Evolutionary conservation across 2,797 vertebrate species (phyloP), one percentile per base, ranked within the genome.

Genomic region (Sebastolobus alascanus): DNA sequence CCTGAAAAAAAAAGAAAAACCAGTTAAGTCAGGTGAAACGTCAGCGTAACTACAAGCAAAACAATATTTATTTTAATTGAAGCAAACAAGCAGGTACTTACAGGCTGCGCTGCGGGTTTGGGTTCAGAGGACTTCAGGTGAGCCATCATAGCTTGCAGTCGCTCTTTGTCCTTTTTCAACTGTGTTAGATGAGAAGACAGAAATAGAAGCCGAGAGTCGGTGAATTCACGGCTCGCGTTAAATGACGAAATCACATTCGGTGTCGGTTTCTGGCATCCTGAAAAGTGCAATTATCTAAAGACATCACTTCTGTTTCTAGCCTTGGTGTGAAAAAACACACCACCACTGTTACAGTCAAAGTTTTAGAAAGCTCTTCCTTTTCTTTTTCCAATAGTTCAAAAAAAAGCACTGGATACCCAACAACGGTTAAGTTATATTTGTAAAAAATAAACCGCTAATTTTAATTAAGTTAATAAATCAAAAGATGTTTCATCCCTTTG

Each of bases 141-240:
- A 86, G 97, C 97, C 99, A 99, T 99, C 99, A 99, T 99, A 64
- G 99, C 99, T 93, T 99, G 99, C 90, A 99, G 97, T 73, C 99
- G 97, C 56, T 99, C 98, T 92, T 98, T 99, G 94, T 99, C 99
- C 96, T 99, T 99, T 69, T 98, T 96, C 91, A 99, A 95, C 99
- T 99, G 60, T 2, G 91, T 87, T 68, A 66, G 79, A 83, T 1
- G 66, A 83, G 82, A 80, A 73, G 73, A 77, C 80, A 7, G 50
- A 83, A 90, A 89, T 85, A 89, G 88, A 88, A 75, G 83, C 68
- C 71, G 75, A 81, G 81, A 84, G 52, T 33, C 72, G 56, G 67
- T 76, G 72, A 90, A 86, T 84, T 90, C 79, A 66, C 68, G 10
- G 70, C 58, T 70, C 33, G 59, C 27, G 68, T 80, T 75, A 61